Evolutionary conservation across 2,888 invertebrate genomes (phyloP).

Genomic region (Clusia tigrina): DNA sequence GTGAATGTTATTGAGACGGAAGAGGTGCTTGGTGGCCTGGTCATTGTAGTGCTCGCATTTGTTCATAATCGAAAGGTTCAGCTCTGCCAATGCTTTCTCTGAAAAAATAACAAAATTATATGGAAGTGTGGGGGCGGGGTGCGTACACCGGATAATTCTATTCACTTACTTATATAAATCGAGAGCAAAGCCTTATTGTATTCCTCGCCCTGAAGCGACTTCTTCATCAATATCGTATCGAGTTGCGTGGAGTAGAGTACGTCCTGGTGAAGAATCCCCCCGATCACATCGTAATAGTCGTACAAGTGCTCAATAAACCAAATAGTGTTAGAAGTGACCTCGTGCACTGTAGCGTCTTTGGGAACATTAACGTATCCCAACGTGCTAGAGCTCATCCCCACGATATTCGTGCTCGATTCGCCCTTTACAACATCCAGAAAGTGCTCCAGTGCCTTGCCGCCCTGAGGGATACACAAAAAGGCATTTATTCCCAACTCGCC

Average conservation of each 20-base stretch:
- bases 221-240: constrained; percentile 66
- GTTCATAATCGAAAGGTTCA: constrained; percentile 87
- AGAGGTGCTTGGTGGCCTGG: constrained; percentile 83
- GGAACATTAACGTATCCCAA: constrained; percentile 67
- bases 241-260: constrained; percentile 67
- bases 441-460: constrained; percentile 88
- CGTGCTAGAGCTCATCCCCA: constrained; percentile 61
- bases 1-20: constrained; percentile 93
- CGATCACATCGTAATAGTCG: constrained; percentile 79
- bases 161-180: constrained; percentile 79
- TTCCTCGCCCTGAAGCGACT: constrained; percentile 65
- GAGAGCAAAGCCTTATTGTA: constrained; percentile 75
- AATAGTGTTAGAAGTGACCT: constrained; percentile 92
- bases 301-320: constrained; percentile 89
- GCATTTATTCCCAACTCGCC: constrained; percentile 41
- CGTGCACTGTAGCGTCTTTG: constrained; percentile 97
- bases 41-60: constrained; percentile 94
- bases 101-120: constrained; percentile 42
- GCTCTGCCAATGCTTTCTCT: constrained; percentile 89
- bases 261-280: constrained; percentile 71
- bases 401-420: constrained; percentile 79
- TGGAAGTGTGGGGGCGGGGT: too few species aligned
- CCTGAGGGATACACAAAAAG: constrained; percentile 67
- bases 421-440: constrained; percentile 87
- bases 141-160: background rate